Evolutionary conservation across 2,888 invertebrate genomes (phyloP).

Genomic region (Selenia dentaria): DNA sequence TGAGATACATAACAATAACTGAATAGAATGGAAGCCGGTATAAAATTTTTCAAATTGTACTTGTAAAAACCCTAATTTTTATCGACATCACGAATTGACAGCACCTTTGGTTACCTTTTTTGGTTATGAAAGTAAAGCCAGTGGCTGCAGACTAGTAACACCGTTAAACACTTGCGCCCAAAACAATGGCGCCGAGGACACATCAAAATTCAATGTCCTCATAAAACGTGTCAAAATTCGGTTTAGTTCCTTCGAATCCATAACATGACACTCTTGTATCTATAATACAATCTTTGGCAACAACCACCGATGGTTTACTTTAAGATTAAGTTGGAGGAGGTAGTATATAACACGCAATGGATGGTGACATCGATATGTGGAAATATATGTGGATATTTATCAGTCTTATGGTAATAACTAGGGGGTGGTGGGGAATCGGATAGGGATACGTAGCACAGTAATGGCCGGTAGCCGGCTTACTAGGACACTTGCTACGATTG

Average conservation of each 20-base stretch:
- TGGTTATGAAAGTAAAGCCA: not conserved
- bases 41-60: too few species aligned
- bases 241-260: constrained; percentile 45
- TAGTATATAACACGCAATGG: constrained; percentile 19
- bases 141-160: not conserved
- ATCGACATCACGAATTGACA: too few species aligned
- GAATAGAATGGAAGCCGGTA: too few species aligned
- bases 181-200: constrained; percentile 24
- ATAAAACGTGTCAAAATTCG: constrained; percentile 53
- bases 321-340: constrained; percentile 16
- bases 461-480: not conserved
- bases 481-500: not conserved
- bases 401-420: constrained; percentile 62
- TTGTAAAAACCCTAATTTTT: too few species aligned
- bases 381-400: constrained; percentile 58
- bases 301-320: constrained; percentile 33
- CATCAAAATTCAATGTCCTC: constrained; percentile 54
- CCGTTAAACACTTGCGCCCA: constrained; percentile 3
- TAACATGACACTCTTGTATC: constrained; percentile 41
- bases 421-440: constrained; percentile 24
- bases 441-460: not conserved
- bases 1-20: too few species aligned
- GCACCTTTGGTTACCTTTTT: too few species aligned
- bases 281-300: constrained; percentile 36
- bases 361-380: constrained; percentile 42